A percentile compares a stretch with the other conserved stretches of the same genome.
phyloP scores from a whole-genome alignment of 1,140 invertebrate genomes.

The Diachasmimorpha longicaudata region DNA sequence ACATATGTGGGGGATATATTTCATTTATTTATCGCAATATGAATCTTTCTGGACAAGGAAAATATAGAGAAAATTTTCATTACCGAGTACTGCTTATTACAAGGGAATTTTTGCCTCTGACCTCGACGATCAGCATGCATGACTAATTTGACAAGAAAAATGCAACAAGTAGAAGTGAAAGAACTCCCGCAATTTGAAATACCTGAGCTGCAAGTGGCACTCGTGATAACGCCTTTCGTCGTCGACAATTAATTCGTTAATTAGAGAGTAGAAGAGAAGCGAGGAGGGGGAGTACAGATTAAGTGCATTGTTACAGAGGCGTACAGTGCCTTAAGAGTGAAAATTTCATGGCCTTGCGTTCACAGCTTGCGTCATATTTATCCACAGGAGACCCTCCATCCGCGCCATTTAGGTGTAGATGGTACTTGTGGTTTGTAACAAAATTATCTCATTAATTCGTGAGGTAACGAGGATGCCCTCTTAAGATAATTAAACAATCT shows the following conservation, averaged over 20 bases:
- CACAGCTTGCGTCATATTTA: neutral
- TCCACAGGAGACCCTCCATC: neutral
- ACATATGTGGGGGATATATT: too few relatives aligned
- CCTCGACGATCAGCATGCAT: too few relatives aligned
- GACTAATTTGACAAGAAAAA: too few relatives aligned
- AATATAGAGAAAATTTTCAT: too few relatives aligned
- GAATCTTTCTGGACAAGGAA: too few relatives aligned
- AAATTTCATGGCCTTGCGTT: constrained; percentile 16
- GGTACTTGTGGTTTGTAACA: neutral
- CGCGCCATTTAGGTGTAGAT: neutral
- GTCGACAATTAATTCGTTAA: neutral
- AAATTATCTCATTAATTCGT: constrained; percentile 23
- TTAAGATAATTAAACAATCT: neutral
- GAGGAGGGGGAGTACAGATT: neutral
- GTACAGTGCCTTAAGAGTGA: constrained; percentile 2
- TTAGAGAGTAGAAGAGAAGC: neutral
- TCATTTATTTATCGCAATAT: too few relatives aligned
- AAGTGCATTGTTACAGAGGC: neutral
- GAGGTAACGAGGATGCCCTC: constrained; percentile 1
- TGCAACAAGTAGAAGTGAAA: too few relatives aligned
- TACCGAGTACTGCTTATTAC: too few relatives aligned
- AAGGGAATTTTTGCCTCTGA: neutral
- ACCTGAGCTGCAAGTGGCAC: neutral
- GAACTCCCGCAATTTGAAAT: neutral
- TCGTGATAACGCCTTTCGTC: neutral